A percentile compares a stretch with the other conserved stretches of the same genome.
These are phyloP conservation scores for Cheilosia vulpina DNA, from an alignment of 2,888 invertebrate species.

Conservation along the genomic window DNA sequence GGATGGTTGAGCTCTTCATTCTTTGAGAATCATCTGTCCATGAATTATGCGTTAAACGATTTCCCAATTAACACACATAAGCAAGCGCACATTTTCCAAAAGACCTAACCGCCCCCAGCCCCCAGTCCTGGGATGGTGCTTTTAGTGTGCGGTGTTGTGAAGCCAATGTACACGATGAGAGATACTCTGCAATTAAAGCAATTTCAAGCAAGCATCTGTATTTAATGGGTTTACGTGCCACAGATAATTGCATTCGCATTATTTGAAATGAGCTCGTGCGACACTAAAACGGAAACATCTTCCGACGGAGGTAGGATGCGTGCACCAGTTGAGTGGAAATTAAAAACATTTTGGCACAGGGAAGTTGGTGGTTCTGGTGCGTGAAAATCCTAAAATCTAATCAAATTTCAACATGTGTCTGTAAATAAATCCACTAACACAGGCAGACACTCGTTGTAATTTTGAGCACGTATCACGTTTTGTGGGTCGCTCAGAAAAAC, in stretches of 20 bases:
- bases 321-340: background rate
- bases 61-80: background rate
- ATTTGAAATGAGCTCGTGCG: conserved; percentile 7
- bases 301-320: background rate
- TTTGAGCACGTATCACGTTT: too few species aligned
- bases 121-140: background rate
- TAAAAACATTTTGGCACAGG: too few species aligned
- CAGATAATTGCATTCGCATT: conserved; percentile 15
- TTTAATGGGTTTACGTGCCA: conserved; percentile 6
- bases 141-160: background rate
- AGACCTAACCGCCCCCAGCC: background rate
- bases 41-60: conserved; percentile 9
- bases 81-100: conserved; percentile 1
- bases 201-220: conserved; percentile 11
- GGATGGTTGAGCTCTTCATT: background rate
- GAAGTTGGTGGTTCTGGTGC: too few species aligned
- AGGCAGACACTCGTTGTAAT: too few species aligned
- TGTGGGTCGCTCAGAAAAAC: too few species aligned
- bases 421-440: too few species aligned
- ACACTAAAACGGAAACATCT: conserved; percentile 12
- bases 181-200: conserved; percentile 17
- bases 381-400: too few species aligned
- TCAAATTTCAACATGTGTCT: too few species aligned
- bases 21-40: background rate
- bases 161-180: background rate